Evolutionary conservation across 1,140 invertebrate genomes (phyloP), one percentile per base, ranked within the genome.

Genomic region (Diuraphis noxia): DNA sequence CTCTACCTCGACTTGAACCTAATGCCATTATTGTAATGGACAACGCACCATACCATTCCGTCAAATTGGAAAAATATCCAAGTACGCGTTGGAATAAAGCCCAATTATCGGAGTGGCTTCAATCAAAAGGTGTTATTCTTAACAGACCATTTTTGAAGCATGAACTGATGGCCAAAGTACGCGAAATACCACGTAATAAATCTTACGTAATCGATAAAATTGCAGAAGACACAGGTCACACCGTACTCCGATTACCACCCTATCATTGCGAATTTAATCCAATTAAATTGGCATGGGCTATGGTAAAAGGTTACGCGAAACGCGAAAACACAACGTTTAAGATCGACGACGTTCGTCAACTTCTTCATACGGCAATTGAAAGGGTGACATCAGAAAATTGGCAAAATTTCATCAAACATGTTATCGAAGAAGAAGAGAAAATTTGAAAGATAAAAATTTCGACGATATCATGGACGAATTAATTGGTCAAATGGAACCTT

Each of bases 191-290:
- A 36, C 34, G n/a, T 21, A 43, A 72, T 36, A 36, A 36, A 25
- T 56, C 72, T 13, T 93, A 93, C 85, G 92, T 63, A 41, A 86
- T 93, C 63, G 93, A 93, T 91, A 88, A 92, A 92, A 88, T 92
- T 9, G 92, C 92, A 10, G n/a, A 89, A 49, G 43, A 84, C 34
- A 9, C 30, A 17, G 93, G 92, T 21, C 92, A 93, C 63, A 88
- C 81, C 49, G 92, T 94, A 36, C 63, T 93, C n/a, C 88, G 93
- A 79, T 88, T 94, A 41, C 94, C 94, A 52, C 93, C 93, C 21
- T 94, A 94, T 92, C 93, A 94, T 92, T 93, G 92, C 82, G 93
- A 94, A 84, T 91, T 94, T 1, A 94, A 94, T 92, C 93, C 94
- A 1, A 94, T 94, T 23, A 94, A 94, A 92, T 56, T 93, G 9